Conservation (phyloP, 1,140 invertebrate species). For the Macrocentrus cingulum region DNA sequence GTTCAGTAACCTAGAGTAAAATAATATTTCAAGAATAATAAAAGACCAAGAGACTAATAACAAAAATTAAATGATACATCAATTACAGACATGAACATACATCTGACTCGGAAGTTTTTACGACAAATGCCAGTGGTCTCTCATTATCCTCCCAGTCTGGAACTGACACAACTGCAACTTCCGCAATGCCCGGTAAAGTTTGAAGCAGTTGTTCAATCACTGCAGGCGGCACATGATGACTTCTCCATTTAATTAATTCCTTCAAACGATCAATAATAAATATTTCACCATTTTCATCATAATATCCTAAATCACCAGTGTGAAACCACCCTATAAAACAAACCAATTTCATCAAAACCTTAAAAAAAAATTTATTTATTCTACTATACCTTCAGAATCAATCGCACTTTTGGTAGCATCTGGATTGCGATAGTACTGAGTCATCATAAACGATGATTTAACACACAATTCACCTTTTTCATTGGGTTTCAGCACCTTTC, state of each 20-base stretch:
- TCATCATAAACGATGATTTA: slow-evolving; percentile 44
- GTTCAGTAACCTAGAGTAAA: slow-evolving; percentile 29
- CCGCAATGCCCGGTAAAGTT: slow-evolving; percentile 66
- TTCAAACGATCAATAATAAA: slow-evolving; percentile 75
- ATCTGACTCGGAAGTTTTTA: slow-evolving; percentile 54
- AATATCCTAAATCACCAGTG: slow-evolving; percentile 72
- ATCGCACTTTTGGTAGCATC: slow-evolving; percentile 57
- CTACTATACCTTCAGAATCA: slow-evolving; percentile 56
- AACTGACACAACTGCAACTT: slow-evolving; percentile 73
- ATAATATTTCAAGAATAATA: neutral
- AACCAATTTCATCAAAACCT: neutral
- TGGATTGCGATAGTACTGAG: slow-evolving; percentile 39
- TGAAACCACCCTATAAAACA: slow-evolving; percentile 61
- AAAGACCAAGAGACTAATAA: neutral
- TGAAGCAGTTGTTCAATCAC: slow-evolving; percentile 68
- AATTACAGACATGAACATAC: slow-evolving; percentile 55
- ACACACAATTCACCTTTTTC: slow-evolving; percentile 54
- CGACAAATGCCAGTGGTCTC: slow-evolving; percentile 71
- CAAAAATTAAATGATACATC: no score
- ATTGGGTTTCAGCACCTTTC: slow-evolving; percentile 42
- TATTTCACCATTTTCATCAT: slow-evolving; percentile 67
- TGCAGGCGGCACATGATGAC: slow-evolving; percentile 58
- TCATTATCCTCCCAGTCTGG: slow-evolving; percentile 69
- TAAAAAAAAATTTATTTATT: neutral
- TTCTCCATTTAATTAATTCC: slow-evolving; percentile 75